Base-by-base conservation (phyloP, 2,888 invertebrate species). In the Hypselothyrea guttata region DNA sequence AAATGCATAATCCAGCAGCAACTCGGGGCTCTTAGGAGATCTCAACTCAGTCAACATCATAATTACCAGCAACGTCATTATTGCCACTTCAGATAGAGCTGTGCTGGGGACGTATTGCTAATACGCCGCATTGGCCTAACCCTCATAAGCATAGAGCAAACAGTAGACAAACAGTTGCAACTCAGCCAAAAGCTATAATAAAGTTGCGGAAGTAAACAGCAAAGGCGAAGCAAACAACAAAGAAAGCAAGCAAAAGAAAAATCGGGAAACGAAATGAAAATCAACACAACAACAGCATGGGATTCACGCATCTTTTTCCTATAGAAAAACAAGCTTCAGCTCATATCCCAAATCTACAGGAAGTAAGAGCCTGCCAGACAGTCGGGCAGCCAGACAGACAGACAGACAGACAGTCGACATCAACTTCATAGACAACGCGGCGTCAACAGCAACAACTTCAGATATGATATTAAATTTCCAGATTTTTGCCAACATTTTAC, bases 101-200 rank as follows among this genome's bases (percentile, higher is more conserved):
- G 15, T 9, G 48, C 42, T 18, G 51, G 35, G 53, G 44, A 56
- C 52, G 62, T 11, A 18, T 71, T 74, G 68, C 74, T 74, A 84
- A 84, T 81, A 81, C 65, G 76, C 61, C 55, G 71, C 76, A 65
- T 69, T 75, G 75, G 72, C 41, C 68, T 49, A 56, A 68, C 74
- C 84, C 86, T 81, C 77, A 77, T 83, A 81, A 86, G 86, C 83
- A 71, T 71, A 71, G 53, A 66, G 67, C 70, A 84, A 84, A 85
- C 79, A 82, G 38, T n/a, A n/a, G 60, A 34, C 83, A 84, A 84
- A 84, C 84, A 79, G 70, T 75, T 71, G 75, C 83, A 76, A 79
- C 81, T 71, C 76, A 71, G 74, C 73, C 79, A 86, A 86, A 86
- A 85, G 86, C 79, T 76, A 85, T 85, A 86, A 85, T 85, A 86